phyloP scores from a whole-genome alignment of 2,797 vertebrate genomes.

The Chloroceryle amazona region DNA sequence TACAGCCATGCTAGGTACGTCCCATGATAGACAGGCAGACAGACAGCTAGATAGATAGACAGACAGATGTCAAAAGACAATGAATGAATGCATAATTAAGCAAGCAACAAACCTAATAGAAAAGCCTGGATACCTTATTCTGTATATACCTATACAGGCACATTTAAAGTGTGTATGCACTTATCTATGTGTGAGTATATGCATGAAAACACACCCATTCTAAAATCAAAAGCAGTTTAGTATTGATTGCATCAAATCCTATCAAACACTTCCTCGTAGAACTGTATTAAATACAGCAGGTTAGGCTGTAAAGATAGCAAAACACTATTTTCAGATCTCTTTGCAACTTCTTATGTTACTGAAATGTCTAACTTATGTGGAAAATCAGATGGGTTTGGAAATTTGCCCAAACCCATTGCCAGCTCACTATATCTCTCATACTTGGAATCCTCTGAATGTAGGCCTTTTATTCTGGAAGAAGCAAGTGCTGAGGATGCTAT shows the following conservation, averaged over 20 bases:
- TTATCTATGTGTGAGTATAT: neutral
- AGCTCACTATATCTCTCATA: constrained; percentile 61
- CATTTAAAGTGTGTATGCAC: neutral
- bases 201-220: neutral
- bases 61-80: neutral
- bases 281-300: neutral
- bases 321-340: constrained; percentile 8
- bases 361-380: constrained; percentile 48
- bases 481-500: constrained; percentile 16
- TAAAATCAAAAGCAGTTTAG: neutral
- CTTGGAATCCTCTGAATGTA: constrained; percentile 69
- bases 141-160: neutral
- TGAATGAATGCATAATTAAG: neutral
- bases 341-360: constrained; percentile 41
- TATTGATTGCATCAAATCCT: neutral
- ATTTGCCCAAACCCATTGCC: constrained; percentile 62
- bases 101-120: neutral
- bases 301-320: constrained; percentile 38
- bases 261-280: neutral
- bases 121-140: neutral
- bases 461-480: constrained; percentile 62
- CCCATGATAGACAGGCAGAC: neutral
- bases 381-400: constrained; percentile 61
- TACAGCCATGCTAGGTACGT: neutral
- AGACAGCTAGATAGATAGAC: neutral